Evolutionary conservation across 2,797 vertebrate genomes (phyloP), one percentile per base, ranked within the genome.

Genomic region (Paratrypauchen microcephalus): DNA sequence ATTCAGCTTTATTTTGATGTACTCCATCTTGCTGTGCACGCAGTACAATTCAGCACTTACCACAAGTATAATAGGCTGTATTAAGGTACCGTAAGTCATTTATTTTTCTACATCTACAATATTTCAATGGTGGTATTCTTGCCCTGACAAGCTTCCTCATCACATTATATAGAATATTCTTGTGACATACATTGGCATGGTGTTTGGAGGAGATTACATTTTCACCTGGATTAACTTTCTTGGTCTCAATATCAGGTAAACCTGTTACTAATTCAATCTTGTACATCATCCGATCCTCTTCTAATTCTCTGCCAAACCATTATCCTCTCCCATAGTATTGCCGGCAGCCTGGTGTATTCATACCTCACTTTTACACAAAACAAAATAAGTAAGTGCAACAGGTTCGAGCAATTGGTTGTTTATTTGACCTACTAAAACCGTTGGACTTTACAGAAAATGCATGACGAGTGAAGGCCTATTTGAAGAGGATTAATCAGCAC

Each of bases 201-300:
- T 96, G 86, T 96, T 99, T 78, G 97, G 98, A 75, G 97, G 96
- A 71, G 98, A 99, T 90, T 99, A 99, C 91, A 96, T 99, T 88
- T 99, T 99, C 91, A 94, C 94, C 1, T 99, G 97, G 97, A 96
- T 94, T 9, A 99, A 99, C 88, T 99, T 99, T 79, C 79, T 97
- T 57, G 98, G 97, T 67, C 89, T 99, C 74, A 98, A 99, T 89
- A 97, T 99, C 91, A 99, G 98, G 98, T 99, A 75, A 72, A 75
- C 50, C 4, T 0, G 1, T 6, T 0, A 3, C 1, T n/a, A 66
- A 24, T 50, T 32, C 64, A 50, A 5, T 18, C 16, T 50, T 7
- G 12, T 30, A 13, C n/a, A 59, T 58, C 24, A 57, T 2, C 28
- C 6, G 8, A 11, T 21, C 36, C 15, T 24, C 11, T 24, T 16